Conservation (phyloP, 2,888 invertebrate species). For the Drosophila longiperda region DNA sequence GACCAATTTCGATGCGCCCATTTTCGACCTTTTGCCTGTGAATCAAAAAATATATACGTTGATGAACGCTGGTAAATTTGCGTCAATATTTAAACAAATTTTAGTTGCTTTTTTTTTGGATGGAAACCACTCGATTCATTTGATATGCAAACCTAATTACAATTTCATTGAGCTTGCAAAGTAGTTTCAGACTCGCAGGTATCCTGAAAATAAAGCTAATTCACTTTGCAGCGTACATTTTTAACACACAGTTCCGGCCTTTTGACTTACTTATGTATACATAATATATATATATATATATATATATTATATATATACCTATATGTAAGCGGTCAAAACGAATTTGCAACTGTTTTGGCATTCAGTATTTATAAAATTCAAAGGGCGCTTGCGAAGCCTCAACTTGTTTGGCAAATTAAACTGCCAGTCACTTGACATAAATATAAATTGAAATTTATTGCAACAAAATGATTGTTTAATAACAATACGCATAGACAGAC, state of each 20-base stretch:
- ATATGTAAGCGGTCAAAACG: constrained; percentile 12
- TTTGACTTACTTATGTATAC: background rate
- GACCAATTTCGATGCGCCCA: constrained; percentile 33
- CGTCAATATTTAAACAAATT: constrained; percentile 71
- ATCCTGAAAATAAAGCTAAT: constrained; percentile 52
- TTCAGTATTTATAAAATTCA: constrained; percentile 4
- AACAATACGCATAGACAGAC: constrained; percentile 47
- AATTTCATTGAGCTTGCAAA: constrained; percentile 64
- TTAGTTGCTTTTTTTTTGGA: constrained; percentile 7
- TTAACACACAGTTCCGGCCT: constrained; percentile 34
- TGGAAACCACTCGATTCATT: constrained; percentile 69
- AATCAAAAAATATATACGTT: constrained; percentile 15
- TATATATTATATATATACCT: background rate
- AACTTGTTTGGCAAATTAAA: constrained; percentile 61
- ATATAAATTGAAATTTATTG: constrained; percentile 75
- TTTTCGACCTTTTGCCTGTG: constrained; percentile 4
- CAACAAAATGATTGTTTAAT: constrained; percentile 77
- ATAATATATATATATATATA: background rate
- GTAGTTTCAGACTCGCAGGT: constrained; percentile 31
- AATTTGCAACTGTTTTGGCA: constrained; percentile 12
- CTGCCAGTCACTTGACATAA: constrained; percentile 67
- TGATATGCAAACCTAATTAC: constrained; percentile 73
- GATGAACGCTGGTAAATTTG: constrained; percentile 47
- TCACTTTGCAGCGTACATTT: constrained; percentile 60
- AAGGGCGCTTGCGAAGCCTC: constrained; percentile 3